Evolutionary conservation across 1,140 invertebrate species (phyloP).

Genomic region (Asbolus verrucosus): DNA sequence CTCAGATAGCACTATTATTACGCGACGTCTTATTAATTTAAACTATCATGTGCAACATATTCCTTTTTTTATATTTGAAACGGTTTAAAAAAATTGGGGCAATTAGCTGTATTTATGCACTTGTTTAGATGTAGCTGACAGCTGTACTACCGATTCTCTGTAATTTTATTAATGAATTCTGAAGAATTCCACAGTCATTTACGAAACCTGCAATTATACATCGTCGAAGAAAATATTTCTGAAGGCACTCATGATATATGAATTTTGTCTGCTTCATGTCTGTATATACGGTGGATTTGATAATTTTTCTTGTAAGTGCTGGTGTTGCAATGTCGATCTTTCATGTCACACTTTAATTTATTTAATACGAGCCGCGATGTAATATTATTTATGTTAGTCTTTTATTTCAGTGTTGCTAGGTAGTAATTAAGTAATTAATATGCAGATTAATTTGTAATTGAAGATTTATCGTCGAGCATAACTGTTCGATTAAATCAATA

Average conservation of each 20-base stretch:
- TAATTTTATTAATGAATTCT: slow-evolving; percentile 49
- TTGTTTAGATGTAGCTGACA: slow-evolving; percentile 37
- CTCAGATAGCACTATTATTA: no score
- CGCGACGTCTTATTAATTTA: no score
- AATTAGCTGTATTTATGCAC: slow-evolving; percentile 23
- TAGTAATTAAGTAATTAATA: slow-evolving; percentile 45
- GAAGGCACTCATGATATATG: slow-evolving; percentile 47
- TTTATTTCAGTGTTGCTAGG: slow-evolving; percentile 15
- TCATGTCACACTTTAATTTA: slow-evolving; percentile 21
- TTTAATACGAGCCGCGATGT: slow-evolving; percentile 12
- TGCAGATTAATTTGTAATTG: slow-evolving; percentile 42
- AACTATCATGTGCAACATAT: no score
- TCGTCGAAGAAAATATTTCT: slow-evolving; percentile 45
- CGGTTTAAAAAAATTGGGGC: slow-evolving; percentile 10
- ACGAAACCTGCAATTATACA: slow-evolving; percentile 49
- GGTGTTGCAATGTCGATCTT: slow-evolving; percentile 31
- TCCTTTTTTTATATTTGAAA: no score
- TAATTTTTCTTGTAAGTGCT: slow-evolving; percentile 26
- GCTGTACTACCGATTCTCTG: slow-evolving; percentile 36
- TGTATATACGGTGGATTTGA: slow-evolving; percentile 15
- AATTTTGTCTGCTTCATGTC: slow-evolving; percentile 40
- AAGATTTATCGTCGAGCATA: slow-evolving; percentile 18
- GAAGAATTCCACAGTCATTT: slow-evolving; percentile 48
- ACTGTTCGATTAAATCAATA: slow-evolving; percentile 23
- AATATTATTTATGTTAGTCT: slow-evolving; percentile 29